Conservation (phyloP, 2,797 vertebrate genomes). For the Danio choprae region DNA sequence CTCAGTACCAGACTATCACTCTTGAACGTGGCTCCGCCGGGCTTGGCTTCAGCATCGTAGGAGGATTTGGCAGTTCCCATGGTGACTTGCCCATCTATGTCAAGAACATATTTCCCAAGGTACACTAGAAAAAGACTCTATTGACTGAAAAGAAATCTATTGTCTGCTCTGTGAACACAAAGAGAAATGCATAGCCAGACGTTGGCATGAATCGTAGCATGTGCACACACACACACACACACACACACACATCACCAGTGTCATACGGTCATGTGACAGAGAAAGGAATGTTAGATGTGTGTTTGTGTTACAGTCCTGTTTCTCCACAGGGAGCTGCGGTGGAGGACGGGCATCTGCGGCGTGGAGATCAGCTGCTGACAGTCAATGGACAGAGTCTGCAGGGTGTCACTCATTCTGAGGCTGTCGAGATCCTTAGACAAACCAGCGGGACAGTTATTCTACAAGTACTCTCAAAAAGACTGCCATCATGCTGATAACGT, state of each 20-base stretch:
- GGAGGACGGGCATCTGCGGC: slow-evolving; percentile 88
- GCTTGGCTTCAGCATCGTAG: slow-evolving; percentile 94
- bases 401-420: slow-evolving; percentile 90
- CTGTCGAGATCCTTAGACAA: slow-evolving; percentile 89
- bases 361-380: slow-evolving; percentile 92
- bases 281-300: not conserved
- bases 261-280: not conserved
- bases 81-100: slow-evolving; percentile 96
- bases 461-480: slow-evolving; percentile 84
- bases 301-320: not conserved
- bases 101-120: slow-evolving; percentile 94
- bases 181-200: not conserved
- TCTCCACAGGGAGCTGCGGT: slow-evolving; percentile 88
- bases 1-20: slow-evolving; percentile 77
- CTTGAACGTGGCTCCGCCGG: slow-evolving; percentile 88
- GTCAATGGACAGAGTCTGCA: slow-evolving; percentile 92
- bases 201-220: not conserved
- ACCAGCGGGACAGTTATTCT: slow-evolving; percentile 89
- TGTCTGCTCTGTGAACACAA: not conserved
- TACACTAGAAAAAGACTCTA: slow-evolving; percentile 60
- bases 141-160: not conserved
- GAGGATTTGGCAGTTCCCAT: slow-evolving; percentile 91
- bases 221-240: not conserved
- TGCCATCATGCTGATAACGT: slow-evolving; percentile 18
- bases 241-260: not conserved